Base-by-base conservation (phyloP, 2,113 vertebrate species). In the Castor canadensis region DNA sequence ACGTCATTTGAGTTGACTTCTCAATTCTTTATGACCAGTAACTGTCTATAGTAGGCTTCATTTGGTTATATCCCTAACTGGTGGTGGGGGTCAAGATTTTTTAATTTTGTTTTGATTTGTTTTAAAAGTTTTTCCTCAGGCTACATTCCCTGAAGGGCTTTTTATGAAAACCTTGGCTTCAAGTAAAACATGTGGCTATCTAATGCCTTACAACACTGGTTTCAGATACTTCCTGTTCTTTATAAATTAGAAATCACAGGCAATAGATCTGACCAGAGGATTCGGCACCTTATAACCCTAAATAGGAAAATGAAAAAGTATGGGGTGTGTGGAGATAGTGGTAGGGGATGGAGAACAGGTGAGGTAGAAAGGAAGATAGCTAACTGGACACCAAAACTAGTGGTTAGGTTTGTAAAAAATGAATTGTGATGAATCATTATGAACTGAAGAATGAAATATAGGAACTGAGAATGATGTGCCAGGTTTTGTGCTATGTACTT, bases 81-180 rank as follows among this genome's bases (percentile, higher is more conserved):
- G 89, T n/a, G 32, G 26, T 30, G 9, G 32, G 54, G 60, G 5
- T 24, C 64, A 66, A 6, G 35, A 11, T 71, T 71, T 52, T 26
- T 8, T 52, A 32, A 9, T 28, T 72, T 52, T 83, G 62, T 62
- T 88, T 62, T 62, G 49, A 20, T 64, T 87, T 19, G 4, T 58
- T 81, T 85, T 45, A 30, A 38, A 84, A 83, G 28, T 93, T 96
- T 40, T 90, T 67, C 81, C 83, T 81, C 24, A 11, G 69, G 58
- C 69, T 83, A 40, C 35, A 89, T 35, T 93, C 62, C 90, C 32
- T 30, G 32, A 96, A 85, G 52, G 32, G 76, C 30, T 88, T 60
- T 77, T 54, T 94, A 49, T 58, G 85, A 90, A 88, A 97, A 90
- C 81, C 76, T 85, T 95, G 93, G 94, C 91, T 94, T 72, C 54